Evolutionary conservation across 2,888 invertebrate genomes (phyloP).

Genomic region (Ligdia adustata): DNA sequence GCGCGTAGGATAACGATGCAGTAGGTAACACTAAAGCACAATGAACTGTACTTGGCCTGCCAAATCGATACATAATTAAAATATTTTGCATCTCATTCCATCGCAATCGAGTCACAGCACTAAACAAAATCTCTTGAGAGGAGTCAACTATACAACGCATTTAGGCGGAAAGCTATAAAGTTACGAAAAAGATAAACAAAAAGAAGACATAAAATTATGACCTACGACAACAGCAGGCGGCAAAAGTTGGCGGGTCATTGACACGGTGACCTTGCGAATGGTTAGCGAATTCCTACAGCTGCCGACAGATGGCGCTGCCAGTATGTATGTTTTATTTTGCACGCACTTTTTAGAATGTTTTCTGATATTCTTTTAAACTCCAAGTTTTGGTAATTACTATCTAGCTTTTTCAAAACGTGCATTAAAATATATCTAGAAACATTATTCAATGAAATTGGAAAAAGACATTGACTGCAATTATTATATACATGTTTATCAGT

Average conservation of each 20-base stretch:
- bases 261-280: slow-evolving; percentile 78
- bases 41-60: slow-evolving; percentile 1
- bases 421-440: too few species aligned
- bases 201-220: slow-evolving; percentile 84
- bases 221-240: slow-evolving; percentile 83
- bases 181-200: slow-evolving; percentile 84
- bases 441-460: too few species aligned
- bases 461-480: too few species aligned
- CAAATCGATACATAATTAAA: slow-evolving; percentile 21
- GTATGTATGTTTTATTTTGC: slow-evolving; percentile 27
- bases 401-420: too few species aligned
- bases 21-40: slow-evolving; percentile 1
- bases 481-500: too few species aligned
- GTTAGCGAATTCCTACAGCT: slow-evolving; percentile 52
- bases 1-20: slow-evolving; percentile 3
- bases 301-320: slow-evolving; percentile 67
- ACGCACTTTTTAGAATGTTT: not conserved
- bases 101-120: not conserved
- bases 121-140: slow-evolving; percentile 6
- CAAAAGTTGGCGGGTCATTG: slow-evolving; percentile 83
- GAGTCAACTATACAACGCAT: slow-evolving; percentile 53
- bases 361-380: too few species aligned
- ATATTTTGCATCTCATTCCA: slow-evolving; percentile 10
- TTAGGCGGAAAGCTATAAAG: slow-evolving; percentile 76
- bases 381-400: too few species aligned